Base-by-base conservation (phyloP, 2,113 vertebrate species). In the Apaloderma vittatum region DNA sequence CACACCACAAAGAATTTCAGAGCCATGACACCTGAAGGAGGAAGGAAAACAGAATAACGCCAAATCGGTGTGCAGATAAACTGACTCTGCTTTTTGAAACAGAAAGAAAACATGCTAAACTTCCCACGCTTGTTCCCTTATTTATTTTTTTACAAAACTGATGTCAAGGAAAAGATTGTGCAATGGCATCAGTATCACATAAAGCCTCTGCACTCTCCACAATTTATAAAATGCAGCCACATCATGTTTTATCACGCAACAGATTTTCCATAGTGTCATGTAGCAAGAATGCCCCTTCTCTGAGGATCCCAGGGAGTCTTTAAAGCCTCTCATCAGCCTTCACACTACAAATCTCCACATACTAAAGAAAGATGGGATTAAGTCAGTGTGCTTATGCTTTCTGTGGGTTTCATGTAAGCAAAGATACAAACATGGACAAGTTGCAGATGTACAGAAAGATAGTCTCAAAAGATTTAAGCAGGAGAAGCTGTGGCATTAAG, bases 331-430 rank as follows among this genome's bases (percentile, higher is more conserved):
- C 59, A 93, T 80, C 65, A 86, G 30, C 61, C 57, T 85, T 67
- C 67, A 76, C 21, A 62, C 15, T 59, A 88, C 65, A 81, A 26
- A 85, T 72, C 59, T 66, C 59, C 48, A 45, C 34, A 15, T 68
- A 59, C 51, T 94, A 86, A 94, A 93, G 59, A 84, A 92, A 55
- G 59, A 85, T 10, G 20, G 17, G 20, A 94, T 73, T 72, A 79
- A 91, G 45, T 61, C 57, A 54, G 17, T 7, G 12, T 45, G 54
- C 27, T 84, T 81, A 43, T 21, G n/a, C 51, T 88, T 81, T 96
- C 66, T 37, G 11, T 40, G 62, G 59, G 65, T 67, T 63, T 88
- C 52, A 48, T 10, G 22, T 29, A 70, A 58, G 46, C 59, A 82
- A 58, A 78, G n/a, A 82, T 40, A 85, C 2, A 93, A 95, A 87